Conservation (phyloP, 2,888 invertebrate genomes). For the Drosophila barbarae region DNA sequence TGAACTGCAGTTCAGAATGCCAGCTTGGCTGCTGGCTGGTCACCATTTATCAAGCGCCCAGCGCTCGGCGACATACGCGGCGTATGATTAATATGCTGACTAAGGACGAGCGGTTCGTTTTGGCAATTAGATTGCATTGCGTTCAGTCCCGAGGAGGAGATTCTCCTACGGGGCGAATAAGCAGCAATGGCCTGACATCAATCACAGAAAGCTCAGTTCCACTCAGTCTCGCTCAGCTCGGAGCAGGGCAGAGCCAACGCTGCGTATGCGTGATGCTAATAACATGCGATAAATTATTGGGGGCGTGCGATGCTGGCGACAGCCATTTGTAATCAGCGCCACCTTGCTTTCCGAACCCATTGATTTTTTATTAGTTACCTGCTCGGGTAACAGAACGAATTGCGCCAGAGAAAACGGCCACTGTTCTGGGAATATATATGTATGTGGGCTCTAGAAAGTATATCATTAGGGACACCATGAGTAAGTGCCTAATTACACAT, state of each 20-base stretch:
- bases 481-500: constrained; percentile 55
- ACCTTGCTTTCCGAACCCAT: constrained; percentile 16
- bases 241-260: constrained; percentile 8
- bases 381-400: constrained; percentile 1
- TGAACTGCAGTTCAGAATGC: constrained; percentile 29
- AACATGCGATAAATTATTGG: constrained; percentile 52
- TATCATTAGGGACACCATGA: constrained; percentile 49
- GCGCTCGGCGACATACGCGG: constrained; percentile 47
- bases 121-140: constrained; percentile 31
- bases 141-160: neutral
- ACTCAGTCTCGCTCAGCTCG: neutral
- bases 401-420: neutral
- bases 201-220: constrained; percentile 10
- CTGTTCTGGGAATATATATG: neutral
- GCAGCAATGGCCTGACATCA: constrained; percentile 11
- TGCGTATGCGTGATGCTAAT: constrained; percentile 60
- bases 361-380: constrained; percentile 29
- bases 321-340: constrained; percentile 18
- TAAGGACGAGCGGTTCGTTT: constrained; percentile 17
- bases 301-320: constrained; percentile 23
- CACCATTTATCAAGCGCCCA: constrained; percentile 59
- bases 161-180: neutral
- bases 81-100: constrained; percentile 60
- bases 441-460: constrained; percentile 31
- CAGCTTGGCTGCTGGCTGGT: constrained; percentile 31